A percentile compares a stretch with the other conserved stretches of the same genome.
Evolutionary conservation across 2,888 invertebrate species (phyloP).

Genomic region (Creontiades dilutus): DNA sequence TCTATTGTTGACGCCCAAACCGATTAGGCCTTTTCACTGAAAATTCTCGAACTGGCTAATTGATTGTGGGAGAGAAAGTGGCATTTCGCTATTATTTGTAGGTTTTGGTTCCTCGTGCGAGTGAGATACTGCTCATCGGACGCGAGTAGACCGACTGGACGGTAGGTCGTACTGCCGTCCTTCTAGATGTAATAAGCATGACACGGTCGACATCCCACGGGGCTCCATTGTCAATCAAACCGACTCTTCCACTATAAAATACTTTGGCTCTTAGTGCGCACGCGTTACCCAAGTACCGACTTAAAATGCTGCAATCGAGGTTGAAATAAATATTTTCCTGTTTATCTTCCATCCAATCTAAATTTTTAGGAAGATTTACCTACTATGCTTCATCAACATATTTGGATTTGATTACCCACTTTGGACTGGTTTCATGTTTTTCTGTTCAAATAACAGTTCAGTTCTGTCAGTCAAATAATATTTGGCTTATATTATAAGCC

Average conservation of each 20-base stretch:
- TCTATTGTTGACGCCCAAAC: background rate
- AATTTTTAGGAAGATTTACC: too few relatives aligned
- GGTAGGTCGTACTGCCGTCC: background rate
- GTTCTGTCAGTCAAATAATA: too few relatives aligned
- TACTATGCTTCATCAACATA: too few relatives aligned
- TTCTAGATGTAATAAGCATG: background rate
- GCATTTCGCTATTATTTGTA: background rate
- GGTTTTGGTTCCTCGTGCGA: background rate
- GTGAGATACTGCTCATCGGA: background rate
- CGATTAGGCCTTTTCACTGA: background rate
- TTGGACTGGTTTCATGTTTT: too few relatives aligned
- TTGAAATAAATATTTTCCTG: too few relatives aligned
- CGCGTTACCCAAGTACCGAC: too few relatives aligned
- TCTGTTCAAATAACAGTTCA: too few relatives aligned
- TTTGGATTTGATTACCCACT: too few relatives aligned
- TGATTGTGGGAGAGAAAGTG: background rate
- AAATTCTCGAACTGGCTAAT: background rate
- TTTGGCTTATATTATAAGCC: too few relatives aligned
- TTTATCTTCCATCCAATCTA: too few relatives aligned
- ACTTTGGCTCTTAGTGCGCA: background rate
- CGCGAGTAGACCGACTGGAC: background rate
- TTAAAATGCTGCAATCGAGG: too few relatives aligned
- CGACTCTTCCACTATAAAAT: conserved; percentile 12
- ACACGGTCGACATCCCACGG: conserved; percentile 52
- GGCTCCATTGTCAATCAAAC: conserved; percentile 49